These are phyloP conservation scores for Daktulosphaira vitifoliae DNA, from an alignment of 1,140 invertebrate genomes.

Conservation along the genomic window DNA sequence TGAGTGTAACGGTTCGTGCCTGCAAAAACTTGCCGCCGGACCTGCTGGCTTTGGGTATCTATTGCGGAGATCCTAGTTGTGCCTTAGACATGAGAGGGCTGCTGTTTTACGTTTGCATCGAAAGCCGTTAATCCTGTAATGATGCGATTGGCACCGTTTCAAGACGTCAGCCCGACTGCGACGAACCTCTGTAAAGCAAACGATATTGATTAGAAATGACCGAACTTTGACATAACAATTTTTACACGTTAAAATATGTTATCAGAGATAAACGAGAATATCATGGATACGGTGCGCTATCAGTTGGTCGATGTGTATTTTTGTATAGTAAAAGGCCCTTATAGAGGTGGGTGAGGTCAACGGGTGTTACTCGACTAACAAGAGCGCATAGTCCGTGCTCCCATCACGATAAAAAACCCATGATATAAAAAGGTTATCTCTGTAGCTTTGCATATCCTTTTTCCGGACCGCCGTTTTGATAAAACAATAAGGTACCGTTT, in stretches of 20 bases:
- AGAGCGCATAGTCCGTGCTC: conserved; percentile 16
- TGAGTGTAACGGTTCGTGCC: not conserved
- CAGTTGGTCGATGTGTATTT: too few relatives aligned
- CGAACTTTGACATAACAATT: too few relatives aligned
- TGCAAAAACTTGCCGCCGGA: not conserved
- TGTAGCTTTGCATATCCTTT: not conserved
- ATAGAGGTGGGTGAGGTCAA: not conserved
- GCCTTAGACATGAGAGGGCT: too few relatives aligned
- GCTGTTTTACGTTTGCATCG: not conserved
- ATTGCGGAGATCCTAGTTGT: too few relatives aligned
- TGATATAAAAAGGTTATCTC: not conserved
- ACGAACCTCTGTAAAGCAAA: conserved; percentile 7
- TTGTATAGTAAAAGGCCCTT: not conserved
- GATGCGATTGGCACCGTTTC: too few relatives aligned
- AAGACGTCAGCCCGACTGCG: not conserved
- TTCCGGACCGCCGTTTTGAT: not conserved
- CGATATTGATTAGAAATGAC: not conserved
- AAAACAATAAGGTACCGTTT: too few relatives aligned
- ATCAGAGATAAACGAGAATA: too few relatives aligned
- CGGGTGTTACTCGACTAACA: not conserved
- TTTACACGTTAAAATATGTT: not conserved
- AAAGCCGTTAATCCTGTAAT: not conserved
- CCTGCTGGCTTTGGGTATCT: not conserved
- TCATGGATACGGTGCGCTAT: too few relatives aligned
- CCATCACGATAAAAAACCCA: not conserved